phyloP scores from a whole-genome alignment of 2,888 invertebrate genomes.

The Drosophila kokeensis region DNA sequence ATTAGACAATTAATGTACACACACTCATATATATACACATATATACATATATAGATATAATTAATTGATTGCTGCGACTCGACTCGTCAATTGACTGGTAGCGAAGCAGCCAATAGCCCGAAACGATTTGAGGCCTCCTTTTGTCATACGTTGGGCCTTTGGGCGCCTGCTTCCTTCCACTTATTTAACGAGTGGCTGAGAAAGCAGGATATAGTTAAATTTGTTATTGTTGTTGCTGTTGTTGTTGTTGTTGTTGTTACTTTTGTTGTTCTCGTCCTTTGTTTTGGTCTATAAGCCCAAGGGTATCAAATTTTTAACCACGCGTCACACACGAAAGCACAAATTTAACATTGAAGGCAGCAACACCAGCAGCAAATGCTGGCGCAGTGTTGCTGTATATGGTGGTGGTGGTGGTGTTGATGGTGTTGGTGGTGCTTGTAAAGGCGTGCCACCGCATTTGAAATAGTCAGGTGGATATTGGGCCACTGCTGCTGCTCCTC shows the following conservation, averaged over 20 bases:
- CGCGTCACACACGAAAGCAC: constrained; percentile 72
- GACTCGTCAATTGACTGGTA: constrained; percentile 32
- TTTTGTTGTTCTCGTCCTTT: constrained; percentile 9
- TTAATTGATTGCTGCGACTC: constrained; percentile 43
- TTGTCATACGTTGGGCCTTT: constrained; percentile 19
- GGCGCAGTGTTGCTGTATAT: background rate
- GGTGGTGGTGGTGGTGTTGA: constrained; percentile 9
- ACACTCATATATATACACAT: constrained; percentile 3
- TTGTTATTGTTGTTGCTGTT: constrained; percentile 3
- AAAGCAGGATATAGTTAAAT: constrained; percentile 8
- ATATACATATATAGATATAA: background rate
- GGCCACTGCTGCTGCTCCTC: constrained; percentile 1
- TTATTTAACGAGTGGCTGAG: constrained; percentile 28
- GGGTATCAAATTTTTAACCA: constrained; percentile 80
- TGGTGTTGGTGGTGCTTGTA: constrained; percentile 19
- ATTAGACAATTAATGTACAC: background rate
- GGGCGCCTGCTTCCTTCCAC: constrained; percentile 17
- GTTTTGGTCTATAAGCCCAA: constrained; percentile 55
- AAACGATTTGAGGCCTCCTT: constrained; percentile 25
- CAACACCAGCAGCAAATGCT: constrained; percentile 1
- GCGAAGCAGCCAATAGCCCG: constrained; percentile 7
- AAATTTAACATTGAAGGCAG: constrained; percentile 17
- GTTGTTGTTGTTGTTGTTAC: constrained; percentile 4
- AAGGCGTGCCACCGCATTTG: constrained; percentile 19
- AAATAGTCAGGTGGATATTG: constrained; percentile 18